Base-by-base conservation (phyloP, 2,797 vertebrate genomes). In the Esox masquinongy region DNA sequence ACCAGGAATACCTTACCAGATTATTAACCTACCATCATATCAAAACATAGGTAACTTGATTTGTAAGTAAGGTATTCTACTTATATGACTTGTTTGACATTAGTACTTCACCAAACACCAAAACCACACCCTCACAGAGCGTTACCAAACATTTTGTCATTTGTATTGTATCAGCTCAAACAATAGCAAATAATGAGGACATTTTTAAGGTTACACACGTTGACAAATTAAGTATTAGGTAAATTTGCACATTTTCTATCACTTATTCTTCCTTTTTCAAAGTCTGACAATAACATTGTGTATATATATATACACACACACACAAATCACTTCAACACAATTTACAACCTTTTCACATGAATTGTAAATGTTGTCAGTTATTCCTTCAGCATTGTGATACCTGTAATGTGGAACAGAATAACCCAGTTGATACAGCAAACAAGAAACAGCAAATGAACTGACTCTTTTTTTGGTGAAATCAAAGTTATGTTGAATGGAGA, bases 1-100 rank as follows among this genome's bases (percentile, higher is more conserved):
- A n/a, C 51, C 15, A n/a, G 51, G 51, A 12, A 75, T 85, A 68
- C 67, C 79, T 43, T 16, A 84, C 80, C 68, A 68, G 56, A 88
- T 85, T 86, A 88, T 70, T 77, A 24, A 26, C 51, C 61, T 70
- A 72, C 76, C 34, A 34, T 73, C 76, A 19, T 1, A 19, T 63
- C 73, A 16, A 56, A 80, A 73, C 19, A 15, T 53, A 53, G 50
- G 17, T 17, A 53, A 79, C 70, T 3, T 31, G 29, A 31, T 31
- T 31, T 31, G 3, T 31, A 39, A 39, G 7, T 47, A 47, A 1
- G 51, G 34, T 76, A 61, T 85, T 85, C 84, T 89, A 74, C 63
- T 7, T 56, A 53, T 53, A 59, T 43, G 36, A 29, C 68, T 16
- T 68, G 64, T 5, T 29, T 12, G n/a, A 61, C 80, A 31, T 8